Conservation (phyloP, 1,140 invertebrate genomes). For the Phymorhynchus buccinoides region DNA sequence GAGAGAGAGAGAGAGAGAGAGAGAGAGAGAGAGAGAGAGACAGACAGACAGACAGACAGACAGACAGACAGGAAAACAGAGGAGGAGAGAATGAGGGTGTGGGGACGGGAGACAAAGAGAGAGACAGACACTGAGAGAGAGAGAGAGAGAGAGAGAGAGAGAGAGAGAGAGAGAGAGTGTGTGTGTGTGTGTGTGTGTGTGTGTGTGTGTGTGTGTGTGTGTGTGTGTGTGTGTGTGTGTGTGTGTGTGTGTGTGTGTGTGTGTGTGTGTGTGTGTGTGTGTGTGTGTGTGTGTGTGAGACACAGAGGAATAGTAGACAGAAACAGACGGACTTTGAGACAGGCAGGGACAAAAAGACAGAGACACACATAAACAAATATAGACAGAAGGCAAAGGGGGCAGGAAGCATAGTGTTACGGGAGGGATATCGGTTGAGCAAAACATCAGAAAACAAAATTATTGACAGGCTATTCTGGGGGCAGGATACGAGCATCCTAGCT, state of each 20-base stretch:
- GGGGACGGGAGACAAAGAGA: neutral
- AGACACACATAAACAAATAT: neutral
- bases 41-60: neutral
- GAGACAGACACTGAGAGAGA: neutral
- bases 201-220: neutral
- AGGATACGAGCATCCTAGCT: too few species aligned
- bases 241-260: neutral
- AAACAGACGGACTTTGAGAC: neutral
- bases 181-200: too few species aligned
- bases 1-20: neutral
- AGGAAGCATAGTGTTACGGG: too few species aligned
- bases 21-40: constrained; percentile 7
- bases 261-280: too few species aligned
- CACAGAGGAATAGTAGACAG: neutral
- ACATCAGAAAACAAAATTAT: too few species aligned
- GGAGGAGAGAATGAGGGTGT: neutral
- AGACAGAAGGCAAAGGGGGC: neutral
- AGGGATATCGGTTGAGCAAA: too few species aligned
- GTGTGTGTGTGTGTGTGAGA: neutral
- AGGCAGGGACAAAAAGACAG: neutral
- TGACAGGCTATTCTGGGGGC: too few species aligned
- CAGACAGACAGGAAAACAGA: neutral
- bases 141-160: neutral
- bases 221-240: too few species aligned
- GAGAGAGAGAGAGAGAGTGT: neutral